Conservation (phyloP, 2,113 vertebrate species). For the Noturus placidus region DNA sequence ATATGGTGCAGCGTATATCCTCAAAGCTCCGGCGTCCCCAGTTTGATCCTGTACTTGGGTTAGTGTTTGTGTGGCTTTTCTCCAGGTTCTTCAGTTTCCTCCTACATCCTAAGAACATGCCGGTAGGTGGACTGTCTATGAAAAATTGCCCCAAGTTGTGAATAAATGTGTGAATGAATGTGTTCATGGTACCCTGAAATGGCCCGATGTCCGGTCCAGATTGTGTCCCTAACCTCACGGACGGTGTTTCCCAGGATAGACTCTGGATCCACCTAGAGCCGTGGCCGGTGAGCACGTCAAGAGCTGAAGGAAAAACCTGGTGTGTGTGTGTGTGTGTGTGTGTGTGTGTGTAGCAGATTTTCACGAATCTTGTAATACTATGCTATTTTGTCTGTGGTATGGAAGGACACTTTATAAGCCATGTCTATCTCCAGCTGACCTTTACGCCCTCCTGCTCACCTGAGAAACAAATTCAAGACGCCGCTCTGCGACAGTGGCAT, state of each 20-base stretch:
- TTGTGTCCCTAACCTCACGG: neutral
- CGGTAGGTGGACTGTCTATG: neutral
- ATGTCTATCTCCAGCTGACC: neutral
- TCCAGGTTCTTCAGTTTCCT: neutral
- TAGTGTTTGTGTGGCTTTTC: neutral
- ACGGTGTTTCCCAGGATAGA: neutral
- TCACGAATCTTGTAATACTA: slow-evolving; percentile 14
- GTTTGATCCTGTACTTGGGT: neutral
- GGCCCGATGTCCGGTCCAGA: neutral
- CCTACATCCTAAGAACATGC: neutral
- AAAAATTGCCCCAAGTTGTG: neutral
- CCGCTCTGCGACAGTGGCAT: neutral
- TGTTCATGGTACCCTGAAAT: neutral
- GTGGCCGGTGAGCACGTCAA: slow-evolving; percentile 1
- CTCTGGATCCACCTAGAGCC: neutral
- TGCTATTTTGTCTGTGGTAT: neutral
- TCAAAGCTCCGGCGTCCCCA: neutral
- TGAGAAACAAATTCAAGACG: neutral
- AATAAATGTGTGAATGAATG: neutral
- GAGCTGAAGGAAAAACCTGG: slow-evolving; percentile 7
- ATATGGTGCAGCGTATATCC: neutral
- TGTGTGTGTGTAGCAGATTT: neutral
- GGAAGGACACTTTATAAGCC: neutral
- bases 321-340: neutral
- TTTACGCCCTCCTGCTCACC: neutral